These are phyloP conservation scores for Acrobasis repandana DNA, from an alignment of 2,888 invertebrate species.

Conservation along the genomic window DNA sequence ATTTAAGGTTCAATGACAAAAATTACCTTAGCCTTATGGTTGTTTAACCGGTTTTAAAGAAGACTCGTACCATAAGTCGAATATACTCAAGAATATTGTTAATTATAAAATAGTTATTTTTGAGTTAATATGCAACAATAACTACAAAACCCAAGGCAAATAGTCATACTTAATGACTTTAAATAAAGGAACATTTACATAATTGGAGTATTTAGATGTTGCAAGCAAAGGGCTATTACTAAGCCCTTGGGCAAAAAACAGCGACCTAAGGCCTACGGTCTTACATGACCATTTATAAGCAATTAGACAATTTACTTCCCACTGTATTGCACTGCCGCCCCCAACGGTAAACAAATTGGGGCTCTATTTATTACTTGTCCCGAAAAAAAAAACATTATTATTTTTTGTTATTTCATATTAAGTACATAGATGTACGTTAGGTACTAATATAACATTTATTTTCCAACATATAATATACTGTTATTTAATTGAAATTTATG, in stretches of 20 bases:
- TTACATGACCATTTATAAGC: constrained; percentile 9
- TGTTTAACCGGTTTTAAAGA: neutral
- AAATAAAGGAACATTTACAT: constrained; percentile 7
- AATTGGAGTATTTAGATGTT: constrained; percentile 19
- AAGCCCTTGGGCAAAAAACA: constrained; percentile 19
- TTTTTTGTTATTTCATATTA: too few relatives aligned
- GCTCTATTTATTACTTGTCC: neutral
- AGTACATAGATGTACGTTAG: too few relatives aligned
- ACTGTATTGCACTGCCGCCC: constrained; percentile 1
- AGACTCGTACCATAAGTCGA: too few relatives aligned
- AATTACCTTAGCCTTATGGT: too few relatives aligned
- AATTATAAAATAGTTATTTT: neutral
- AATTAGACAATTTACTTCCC: constrained; percentile 21
- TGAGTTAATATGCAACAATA: neutral
- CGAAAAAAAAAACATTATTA: neutral
- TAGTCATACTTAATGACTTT: neutral
- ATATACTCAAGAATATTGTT: neutral
- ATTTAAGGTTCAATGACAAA: neutral
- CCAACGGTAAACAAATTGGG: neutral
- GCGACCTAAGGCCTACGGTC: neutral
- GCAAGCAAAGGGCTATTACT: constrained; percentile 20
- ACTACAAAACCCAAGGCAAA: constrained; percentile 1
- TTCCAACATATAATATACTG: too few relatives aligned
- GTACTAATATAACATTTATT: too few relatives aligned
- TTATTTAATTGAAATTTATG: too few relatives aligned